Conservation (phyloP, 2,113 vertebrate genomes). For the Spea bombifrons region DNA sequence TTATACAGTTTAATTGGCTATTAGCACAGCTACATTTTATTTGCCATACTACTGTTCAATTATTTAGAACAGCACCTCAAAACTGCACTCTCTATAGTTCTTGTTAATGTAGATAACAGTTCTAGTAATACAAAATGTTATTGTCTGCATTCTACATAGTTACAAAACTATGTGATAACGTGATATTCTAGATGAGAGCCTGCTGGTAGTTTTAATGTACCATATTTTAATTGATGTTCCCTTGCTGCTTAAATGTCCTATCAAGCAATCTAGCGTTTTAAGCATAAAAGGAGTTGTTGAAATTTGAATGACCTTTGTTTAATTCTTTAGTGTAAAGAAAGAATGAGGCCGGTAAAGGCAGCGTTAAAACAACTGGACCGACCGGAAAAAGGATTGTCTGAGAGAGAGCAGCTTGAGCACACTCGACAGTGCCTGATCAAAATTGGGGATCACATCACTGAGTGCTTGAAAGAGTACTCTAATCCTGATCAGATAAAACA, state of each 20-base stretch:
- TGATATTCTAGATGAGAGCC: no score
- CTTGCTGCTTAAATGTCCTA: not conserved
- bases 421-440: constrained; percentile 96
- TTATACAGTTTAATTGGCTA: no score
- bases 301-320: not conserved
- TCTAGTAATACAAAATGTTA: no score
- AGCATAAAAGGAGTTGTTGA: not conserved
- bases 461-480: constrained; percentile 92
- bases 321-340: constrained; percentile 85
- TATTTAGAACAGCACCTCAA: no score
- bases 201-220: no score
- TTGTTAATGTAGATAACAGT: no score
- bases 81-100: no score
- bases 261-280: not conserved
- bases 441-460: constrained; percentile 97
- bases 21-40: no score
- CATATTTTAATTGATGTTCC: no score
- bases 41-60: no score
- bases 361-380: constrained; percentile 95
- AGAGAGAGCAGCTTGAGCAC: constrained; percentile 95
- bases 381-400: constrained; percentile 95
- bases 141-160: no score
- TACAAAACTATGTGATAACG: no score
- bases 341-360: constrained; percentile 97
- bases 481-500: constrained; percentile 96